Percentiles rank a stretch among this genome's conserved stretches.
Evolutionary conservation across 2,113 vertebrate genomes (phyloP).

Genomic region (Panthera leo): DNA sequence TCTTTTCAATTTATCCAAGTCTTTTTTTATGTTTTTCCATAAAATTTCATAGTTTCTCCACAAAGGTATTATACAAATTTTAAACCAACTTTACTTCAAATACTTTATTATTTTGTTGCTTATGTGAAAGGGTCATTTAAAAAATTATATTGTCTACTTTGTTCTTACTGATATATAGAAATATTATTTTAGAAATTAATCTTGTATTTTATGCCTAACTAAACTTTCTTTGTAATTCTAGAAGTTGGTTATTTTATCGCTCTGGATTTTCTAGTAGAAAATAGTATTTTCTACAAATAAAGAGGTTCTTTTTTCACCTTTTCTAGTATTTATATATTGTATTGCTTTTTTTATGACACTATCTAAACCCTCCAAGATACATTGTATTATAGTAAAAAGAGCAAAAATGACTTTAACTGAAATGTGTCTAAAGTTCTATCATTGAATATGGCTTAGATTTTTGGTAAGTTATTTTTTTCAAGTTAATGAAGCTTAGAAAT

Average conservation of each 20-base stretch:
- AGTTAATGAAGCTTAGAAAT: neutral
- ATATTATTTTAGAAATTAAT: neutral
- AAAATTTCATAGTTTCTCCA: neutral
- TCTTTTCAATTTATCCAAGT: neutral
- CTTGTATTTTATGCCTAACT: neutral
- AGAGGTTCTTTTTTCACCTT: neutral
- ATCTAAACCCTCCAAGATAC: neutral
- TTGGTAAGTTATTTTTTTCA: neutral
- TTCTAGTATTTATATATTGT: neutral
- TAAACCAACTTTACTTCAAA: slow-evolving; percentile 1
- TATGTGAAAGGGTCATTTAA: neutral
- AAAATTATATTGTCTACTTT: neutral
- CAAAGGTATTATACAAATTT: neutral
- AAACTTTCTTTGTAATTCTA: neutral
- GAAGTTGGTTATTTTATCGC: neutral
- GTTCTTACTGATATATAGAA: neutral
- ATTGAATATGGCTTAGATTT: neutral
- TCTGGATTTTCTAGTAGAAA: neutral
- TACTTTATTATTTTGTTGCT: neutral
- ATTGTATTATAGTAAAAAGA: neutral
- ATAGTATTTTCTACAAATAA: neutral
- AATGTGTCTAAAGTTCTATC: neutral
- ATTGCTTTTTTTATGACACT: neutral
- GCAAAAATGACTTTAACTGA: neutral
- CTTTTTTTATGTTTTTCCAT: neutral